phyloP scores from a whole-genome alignment of 2,113 vertebrate genomes.

The Lepus americanus region DNA sequence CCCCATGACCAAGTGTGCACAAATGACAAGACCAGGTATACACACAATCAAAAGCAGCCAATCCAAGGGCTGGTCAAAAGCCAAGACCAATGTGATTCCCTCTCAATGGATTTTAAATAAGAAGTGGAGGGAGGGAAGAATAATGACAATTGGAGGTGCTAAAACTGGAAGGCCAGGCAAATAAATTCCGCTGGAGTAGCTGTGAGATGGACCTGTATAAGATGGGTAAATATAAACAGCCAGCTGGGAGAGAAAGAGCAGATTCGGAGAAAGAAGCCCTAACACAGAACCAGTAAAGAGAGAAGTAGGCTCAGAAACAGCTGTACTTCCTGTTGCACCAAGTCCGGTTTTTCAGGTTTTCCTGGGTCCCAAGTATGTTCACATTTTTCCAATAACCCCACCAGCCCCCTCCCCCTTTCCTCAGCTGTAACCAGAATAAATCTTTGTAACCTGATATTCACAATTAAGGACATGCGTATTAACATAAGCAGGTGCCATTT shows the following conservation, averaged over 20 bases:
- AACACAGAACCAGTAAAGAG: not conserved
- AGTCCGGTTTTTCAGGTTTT: constrained; percentile 29
- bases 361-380: not conserved
- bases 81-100: not conserved
- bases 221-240: not conserved
- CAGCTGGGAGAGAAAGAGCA: not conserved
- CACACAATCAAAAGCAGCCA: not conserved
- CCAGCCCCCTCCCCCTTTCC: not conserved
- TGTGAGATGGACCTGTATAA: not conserved
- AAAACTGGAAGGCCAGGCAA: not conserved
- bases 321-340: not conserved
- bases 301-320: not conserved
- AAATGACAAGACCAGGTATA: not conserved
- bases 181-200: not conserved
- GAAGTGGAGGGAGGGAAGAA: not conserved
- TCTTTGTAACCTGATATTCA: not conserved
- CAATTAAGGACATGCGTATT: constrained; percentile 47
- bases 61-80: not conserved
- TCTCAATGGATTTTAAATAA: constrained; percentile 35
- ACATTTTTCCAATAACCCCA: not conserved
- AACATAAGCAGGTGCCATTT: constrained; percentile 25
- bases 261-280: not conserved
- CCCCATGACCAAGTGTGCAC: not conserved
- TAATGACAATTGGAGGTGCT: not conserved
- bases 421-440: constrained; percentile 14